A percentile compares a stretch with the other conserved stretches of the same genome.
Conservation (phyloP, 2,888 invertebrate genomes). For the Malacosoma neustria region DNA sequence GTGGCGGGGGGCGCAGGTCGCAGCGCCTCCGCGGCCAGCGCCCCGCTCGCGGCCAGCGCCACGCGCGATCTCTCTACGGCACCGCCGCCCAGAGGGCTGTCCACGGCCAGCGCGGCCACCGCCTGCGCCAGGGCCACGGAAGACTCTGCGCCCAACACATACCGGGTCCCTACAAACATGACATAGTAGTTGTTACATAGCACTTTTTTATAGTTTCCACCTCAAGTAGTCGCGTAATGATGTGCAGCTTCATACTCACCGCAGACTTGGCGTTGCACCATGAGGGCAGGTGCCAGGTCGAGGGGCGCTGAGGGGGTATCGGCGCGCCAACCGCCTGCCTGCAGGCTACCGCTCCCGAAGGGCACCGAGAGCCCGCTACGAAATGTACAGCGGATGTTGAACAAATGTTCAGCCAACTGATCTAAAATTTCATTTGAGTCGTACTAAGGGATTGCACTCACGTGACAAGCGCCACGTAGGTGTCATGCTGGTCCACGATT, state of each 20-base stretch:
- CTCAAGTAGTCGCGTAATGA: not conserved
- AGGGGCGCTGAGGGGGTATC: conserved; percentile 34
- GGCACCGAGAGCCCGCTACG: conserved; percentile 41
- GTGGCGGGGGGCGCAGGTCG: conserved; percentile 17
- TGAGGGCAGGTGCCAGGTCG: conserved; percentile 53
- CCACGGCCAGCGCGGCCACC: conserved; percentile 15
- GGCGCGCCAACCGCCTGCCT: conserved; percentile 29
- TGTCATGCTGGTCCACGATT: conserved; percentile 78
- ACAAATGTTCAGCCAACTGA: not conserved
- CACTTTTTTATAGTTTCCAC: not conserved
- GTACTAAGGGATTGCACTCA: too few relatives aligned
- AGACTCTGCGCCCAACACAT: conserved; percentile 50
- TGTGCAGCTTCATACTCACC: too few relatives aligned
- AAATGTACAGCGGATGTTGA: not conserved
- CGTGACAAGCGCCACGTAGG: conserved; percentile 81
- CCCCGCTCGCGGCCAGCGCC: conserved; percentile 17
- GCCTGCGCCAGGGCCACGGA: conserved; percentile 23
- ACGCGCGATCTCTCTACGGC: conserved; percentile 31
- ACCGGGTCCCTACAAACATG: conserved; percentile 48
- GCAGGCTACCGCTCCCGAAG: conserved; percentile 34
- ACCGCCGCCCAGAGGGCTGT: conserved; percentile 11
- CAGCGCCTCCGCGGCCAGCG: conserved; percentile 16
- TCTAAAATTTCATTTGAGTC: too few relatives aligned
- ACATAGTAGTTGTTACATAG: too few relatives aligned
- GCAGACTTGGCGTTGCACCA: conserved; percentile 42